Percentiles rank a stretch among this genome's conserved stretches.
Conservation (phyloP, 1,140 invertebrate genomes). For the Mylabris phalerata region DNA sequence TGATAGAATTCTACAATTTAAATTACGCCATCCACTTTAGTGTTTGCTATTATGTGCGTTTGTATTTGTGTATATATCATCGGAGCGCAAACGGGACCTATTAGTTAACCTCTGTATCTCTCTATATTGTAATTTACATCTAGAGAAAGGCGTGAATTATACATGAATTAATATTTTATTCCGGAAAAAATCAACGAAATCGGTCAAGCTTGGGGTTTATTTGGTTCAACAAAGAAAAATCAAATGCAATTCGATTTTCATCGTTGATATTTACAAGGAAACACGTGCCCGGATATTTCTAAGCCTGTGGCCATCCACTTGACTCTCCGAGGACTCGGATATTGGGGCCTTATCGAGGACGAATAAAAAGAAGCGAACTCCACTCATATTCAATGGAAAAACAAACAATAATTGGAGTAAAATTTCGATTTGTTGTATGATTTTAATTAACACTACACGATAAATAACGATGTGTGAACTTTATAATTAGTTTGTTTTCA, state of each 20-base stretch:
- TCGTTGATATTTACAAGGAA: background rate
- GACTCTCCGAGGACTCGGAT: background rate
- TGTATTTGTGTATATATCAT: conserved; percentile 5
- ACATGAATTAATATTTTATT: background rate
- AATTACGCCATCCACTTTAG: conserved; percentile 11
- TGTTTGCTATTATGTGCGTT: too few relatives aligned
- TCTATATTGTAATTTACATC: too few relatives aligned
- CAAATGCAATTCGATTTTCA: background rate
- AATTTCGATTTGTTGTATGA: too few relatives aligned
- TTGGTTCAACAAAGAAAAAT: background rate
- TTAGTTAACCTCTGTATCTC: conserved; percentile 11
- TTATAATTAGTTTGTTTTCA: too few relatives aligned
- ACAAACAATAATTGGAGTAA: too few relatives aligned
- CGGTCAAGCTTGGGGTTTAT: too few relatives aligned
- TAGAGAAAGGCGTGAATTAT: background rate
- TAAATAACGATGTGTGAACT: too few relatives aligned
- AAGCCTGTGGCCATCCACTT: background rate
- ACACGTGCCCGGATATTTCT: background rate
- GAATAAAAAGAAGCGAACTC: too few relatives aligned
- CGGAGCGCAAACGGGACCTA: conserved; percentile 14
- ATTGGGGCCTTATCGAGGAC: background rate
- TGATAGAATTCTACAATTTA: conserved; percentile 6
- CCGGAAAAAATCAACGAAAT: too few relatives aligned
- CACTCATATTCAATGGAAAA: background rate
- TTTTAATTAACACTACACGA: too few relatives aligned